phyloP scores from a whole-genome alignment of 1,140 invertebrate species.

The Paraescarpia echinospica region DNA sequence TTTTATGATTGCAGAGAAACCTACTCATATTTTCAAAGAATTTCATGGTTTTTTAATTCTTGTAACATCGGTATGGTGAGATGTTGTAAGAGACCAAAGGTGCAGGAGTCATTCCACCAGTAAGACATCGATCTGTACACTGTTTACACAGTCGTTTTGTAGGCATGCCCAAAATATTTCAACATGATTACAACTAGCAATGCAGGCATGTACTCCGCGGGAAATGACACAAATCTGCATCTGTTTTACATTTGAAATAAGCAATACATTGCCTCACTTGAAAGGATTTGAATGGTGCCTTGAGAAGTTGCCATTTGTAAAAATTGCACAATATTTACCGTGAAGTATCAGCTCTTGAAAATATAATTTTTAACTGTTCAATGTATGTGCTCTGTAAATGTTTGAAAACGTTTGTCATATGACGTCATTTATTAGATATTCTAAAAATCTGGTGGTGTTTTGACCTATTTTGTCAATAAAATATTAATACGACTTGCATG shows the following conservation, averaged over 20 bases:
- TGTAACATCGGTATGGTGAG: too few species aligned
- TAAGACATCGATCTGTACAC: too few species aligned
- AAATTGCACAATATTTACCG: not conserved
- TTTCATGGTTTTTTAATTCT: too few species aligned
- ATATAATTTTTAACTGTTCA: not conserved
- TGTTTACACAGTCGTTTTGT: not conserved
- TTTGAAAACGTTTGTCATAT: not conserved
- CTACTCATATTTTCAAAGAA: not conserved
- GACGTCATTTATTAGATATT: not conserved
- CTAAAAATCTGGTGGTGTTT: not conserved
- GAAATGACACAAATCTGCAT: not conserved
- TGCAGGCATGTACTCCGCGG: not conserved
- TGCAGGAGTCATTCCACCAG: not conserved
- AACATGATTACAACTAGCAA: not conserved
- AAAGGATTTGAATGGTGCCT: not conserved
- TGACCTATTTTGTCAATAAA: not conserved
- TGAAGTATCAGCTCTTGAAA: not conserved
- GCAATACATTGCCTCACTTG: not conserved
- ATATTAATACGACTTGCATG: not conserved
- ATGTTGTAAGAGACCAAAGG: not conserved
- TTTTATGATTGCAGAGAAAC: not conserved
- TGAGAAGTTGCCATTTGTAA: not conserved
- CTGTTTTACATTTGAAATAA: not conserved
- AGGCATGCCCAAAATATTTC: not conserved
- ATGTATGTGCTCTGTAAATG: not conserved